Conservation (phyloP, 2,888 invertebrate genomes). For the Globia sparganii region DNA sequence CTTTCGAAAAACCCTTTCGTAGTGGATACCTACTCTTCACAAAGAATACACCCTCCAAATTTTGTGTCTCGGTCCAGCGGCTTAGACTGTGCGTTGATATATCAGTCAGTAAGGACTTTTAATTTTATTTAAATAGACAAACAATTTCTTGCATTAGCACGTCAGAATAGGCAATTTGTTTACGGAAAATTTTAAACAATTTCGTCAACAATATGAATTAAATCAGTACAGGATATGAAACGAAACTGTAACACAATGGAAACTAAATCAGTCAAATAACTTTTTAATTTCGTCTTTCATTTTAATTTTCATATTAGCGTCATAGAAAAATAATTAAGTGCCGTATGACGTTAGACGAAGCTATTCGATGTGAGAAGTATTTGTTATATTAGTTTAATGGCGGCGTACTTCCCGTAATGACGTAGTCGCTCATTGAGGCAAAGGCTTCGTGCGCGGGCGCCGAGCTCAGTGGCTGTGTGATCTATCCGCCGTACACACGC, state of each 20-base stretch:
- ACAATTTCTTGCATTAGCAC: conserved; percentile 46
- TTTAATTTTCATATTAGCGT: conserved; percentile 69
- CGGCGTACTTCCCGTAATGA: conserved; percentile 89
- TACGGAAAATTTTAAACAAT: conserved; percentile 48
- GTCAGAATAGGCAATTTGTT: conserved; percentile 24
- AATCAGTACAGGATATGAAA: conserved; percentile 51
- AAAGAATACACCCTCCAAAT: too few relatives aligned
- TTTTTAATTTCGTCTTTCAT: conserved; percentile 71
- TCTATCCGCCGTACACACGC: conserved; percentile 89
- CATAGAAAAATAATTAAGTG: conserved; percentile 79
- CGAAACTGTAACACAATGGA: conserved; percentile 47
- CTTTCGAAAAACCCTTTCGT: too few relatives aligned
- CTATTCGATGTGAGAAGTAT: conserved; percentile 79
- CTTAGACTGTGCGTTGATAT: too few relatives aligned
- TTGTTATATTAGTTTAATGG: conserved; percentile 81
- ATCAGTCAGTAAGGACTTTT: too few relatives aligned
- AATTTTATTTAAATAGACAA: too few relatives aligned
- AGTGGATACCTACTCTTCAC: too few relatives aligned
- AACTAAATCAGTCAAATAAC: conserved; percentile 57
- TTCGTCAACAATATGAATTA: conserved; percentile 36
- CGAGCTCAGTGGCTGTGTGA: conserved; percentile 87
- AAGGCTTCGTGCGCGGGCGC: conserved; percentile 82
- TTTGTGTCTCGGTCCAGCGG: too few relatives aligned
- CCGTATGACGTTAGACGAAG: conserved; percentile 76
- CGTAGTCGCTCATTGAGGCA: conserved; percentile 86